Conservation (phyloP, 2,888 invertebrate species). For the Xestobium rufovillosum region DNA sequence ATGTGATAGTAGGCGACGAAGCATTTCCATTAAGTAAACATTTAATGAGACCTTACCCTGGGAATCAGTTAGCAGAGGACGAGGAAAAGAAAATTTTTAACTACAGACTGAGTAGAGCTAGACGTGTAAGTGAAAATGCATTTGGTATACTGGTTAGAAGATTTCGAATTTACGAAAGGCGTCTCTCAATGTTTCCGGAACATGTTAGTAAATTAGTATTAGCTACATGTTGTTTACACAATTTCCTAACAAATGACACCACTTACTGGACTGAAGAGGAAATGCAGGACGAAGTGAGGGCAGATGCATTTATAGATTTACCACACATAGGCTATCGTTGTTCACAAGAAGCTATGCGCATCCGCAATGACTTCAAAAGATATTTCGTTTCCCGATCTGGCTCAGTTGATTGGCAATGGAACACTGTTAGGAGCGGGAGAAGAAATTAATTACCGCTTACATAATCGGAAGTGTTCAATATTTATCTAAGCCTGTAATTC, state of each 20-base stretch:
- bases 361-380: conserved; percentile 9
- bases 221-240: conserved; percentile 16
- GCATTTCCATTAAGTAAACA: conserved; percentile 13
- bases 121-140: conserved; percentile 17
- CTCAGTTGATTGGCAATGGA: conserved; percentile 9
- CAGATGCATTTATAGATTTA: conserved; percentile 9
- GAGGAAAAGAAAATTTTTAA: conserved; percentile 16
- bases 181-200: conserved; percentile 11
- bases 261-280: conserved; percentile 8
- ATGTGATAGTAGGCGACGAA: conserved; percentile 16
- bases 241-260: conserved; percentile 15
- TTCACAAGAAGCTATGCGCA: conserved; percentile 2
- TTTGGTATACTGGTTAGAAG: conserved; percentile 17
- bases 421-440: conserved; percentile 4
- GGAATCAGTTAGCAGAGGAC: conserved; percentile 9
- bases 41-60: conserved; percentile 20
- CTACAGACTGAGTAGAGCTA: conserved; percentile 15
- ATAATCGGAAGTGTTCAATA: no score
- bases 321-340: conserved; percentile 8
- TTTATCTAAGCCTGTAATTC: no score
- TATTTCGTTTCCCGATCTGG: conserved; percentile 9
- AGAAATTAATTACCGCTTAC: no score
- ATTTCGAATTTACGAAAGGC: conserved; percentile 15
- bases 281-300: conserved; percentile 9
- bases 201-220: conserved; percentile 13